Conservation (phyloP, 1,140 invertebrate species). For the Conus betulinus region DNA sequence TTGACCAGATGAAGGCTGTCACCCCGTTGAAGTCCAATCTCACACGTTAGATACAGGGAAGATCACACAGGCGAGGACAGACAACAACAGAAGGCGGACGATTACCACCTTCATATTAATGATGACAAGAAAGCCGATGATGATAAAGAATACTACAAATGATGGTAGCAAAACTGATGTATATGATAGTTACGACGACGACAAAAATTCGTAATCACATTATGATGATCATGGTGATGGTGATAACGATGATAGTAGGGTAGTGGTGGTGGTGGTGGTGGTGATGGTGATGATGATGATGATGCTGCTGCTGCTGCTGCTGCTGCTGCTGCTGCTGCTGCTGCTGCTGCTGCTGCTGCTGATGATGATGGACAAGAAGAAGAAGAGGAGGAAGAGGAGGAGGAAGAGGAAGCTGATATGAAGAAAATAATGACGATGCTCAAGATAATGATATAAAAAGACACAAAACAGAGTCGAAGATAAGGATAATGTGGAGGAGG, state of each 20-base stretch:
- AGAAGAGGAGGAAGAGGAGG: not conserved
- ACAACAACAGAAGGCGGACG: too few species aligned
- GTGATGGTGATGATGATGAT: not conserved
- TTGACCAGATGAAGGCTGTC: too few species aligned
- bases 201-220: not conserved
- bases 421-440: too few species aligned
- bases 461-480: too few species aligned
- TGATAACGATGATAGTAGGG: not conserved
- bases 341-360: not conserved
- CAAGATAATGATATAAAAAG: too few species aligned
- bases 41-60: too few species aligned
- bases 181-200: not conserved
- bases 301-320: not conserved
- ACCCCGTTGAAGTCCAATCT: too few species aligned
- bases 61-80: too few species aligned
- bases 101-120: too few species aligned
- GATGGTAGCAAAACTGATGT: slow-evolving; percentile 14
- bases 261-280: not conserved
- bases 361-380: not conserved
- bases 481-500: too few species aligned
- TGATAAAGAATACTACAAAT: not conserved
- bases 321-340: not conserved
- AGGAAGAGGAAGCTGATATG: too few species aligned
- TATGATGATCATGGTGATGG: not conserved
- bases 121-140: not conserved